phyloP scores from a whole-genome alignment of 2,797 vertebrate species.

The Syncerus caffer region DNA sequence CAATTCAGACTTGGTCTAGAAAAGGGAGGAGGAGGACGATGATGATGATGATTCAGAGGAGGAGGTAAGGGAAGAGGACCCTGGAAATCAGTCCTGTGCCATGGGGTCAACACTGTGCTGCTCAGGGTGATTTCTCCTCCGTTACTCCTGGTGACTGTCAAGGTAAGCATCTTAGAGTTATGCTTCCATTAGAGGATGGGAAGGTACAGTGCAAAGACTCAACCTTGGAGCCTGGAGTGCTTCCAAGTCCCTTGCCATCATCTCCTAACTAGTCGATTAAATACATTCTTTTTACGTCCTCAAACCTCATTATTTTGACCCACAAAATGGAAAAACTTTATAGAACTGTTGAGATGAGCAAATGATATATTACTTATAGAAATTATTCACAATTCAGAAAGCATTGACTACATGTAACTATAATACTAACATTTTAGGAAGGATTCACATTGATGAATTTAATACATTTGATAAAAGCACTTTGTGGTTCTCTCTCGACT shows the following conservation, averaged over 20 bases:
- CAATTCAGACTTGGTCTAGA: background rate
- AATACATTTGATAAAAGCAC: constrained; percentile 30
- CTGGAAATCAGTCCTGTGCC: background rate
- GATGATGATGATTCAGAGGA: background rate
- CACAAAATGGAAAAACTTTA: background rate
- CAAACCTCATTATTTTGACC: background rate
- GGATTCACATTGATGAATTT: background rate
- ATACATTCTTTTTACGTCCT: background rate
- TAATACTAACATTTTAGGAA: background rate
- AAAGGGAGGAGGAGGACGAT: background rate
- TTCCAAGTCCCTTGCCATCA: background rate
- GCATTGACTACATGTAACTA: background rate
- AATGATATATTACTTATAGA: background rate
- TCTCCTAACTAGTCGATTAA: background rate
- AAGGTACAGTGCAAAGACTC: background rate
- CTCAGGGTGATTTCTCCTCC: background rate
- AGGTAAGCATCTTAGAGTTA: background rate
- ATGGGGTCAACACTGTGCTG: background rate
- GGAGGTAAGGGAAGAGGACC: background rate
- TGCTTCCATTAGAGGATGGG: background rate
- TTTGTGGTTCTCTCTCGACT: background rate
- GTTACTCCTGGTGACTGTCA: background rate
- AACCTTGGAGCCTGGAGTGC: background rate
- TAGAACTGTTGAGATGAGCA: background rate
- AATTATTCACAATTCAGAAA: background rate